Percentiles rank a stretch among this genome's conserved stretches.
Conservation (phyloP, 2,797 vertebrate genomes). For the Chrosomus eos region DNA sequence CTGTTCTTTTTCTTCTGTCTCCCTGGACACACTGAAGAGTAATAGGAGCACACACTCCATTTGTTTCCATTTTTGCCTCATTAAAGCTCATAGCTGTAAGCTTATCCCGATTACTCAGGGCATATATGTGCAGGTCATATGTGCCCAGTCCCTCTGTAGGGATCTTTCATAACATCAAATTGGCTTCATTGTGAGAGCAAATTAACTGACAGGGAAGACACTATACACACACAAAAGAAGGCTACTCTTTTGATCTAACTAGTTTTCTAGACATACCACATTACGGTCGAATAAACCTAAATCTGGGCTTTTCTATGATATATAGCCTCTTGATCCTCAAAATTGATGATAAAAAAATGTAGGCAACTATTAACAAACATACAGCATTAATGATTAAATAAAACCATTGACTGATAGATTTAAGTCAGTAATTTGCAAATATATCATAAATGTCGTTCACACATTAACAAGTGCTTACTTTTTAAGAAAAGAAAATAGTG, state of each 20-base stretch:
- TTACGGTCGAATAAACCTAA: not conserved
- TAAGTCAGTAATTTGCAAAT: not conserved
- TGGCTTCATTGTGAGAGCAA: slow-evolving; percentile 1
- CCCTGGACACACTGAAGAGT: slow-evolving; percentile 47
- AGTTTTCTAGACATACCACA: not conserved
- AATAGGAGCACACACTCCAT: slow-evolving; percentile 54
- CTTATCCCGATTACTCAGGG: slow-evolving; percentile 44
- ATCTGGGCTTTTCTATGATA: not conserved
- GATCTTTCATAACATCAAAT: slow-evolving; percentile 20
- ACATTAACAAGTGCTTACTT: not conserved
- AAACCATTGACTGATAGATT: not conserved
- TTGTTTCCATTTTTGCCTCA: slow-evolving; percentile 61
- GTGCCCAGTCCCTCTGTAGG: slow-evolving; percentile 17
- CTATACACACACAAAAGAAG: not conserved
- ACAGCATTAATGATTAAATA: not conserved
- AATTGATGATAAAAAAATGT: not conserved
- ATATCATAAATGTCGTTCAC: not conserved
- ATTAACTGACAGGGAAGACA: not conserved
- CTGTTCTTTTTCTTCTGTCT: slow-evolving; percentile 19
- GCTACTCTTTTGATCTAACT: not conserved
- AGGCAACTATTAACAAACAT: not conserved
- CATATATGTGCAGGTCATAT: slow-evolving; percentile 32
- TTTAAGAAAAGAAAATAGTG: not conserved
- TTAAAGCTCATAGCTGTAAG: slow-evolving; percentile 47
- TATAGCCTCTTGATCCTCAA: not conserved